A percentile compares a stretch with the other conserved stretches of the same genome.
Conservation (phyloP, 2,888 invertebrate genomes). For the Meganola albula region DNA sequence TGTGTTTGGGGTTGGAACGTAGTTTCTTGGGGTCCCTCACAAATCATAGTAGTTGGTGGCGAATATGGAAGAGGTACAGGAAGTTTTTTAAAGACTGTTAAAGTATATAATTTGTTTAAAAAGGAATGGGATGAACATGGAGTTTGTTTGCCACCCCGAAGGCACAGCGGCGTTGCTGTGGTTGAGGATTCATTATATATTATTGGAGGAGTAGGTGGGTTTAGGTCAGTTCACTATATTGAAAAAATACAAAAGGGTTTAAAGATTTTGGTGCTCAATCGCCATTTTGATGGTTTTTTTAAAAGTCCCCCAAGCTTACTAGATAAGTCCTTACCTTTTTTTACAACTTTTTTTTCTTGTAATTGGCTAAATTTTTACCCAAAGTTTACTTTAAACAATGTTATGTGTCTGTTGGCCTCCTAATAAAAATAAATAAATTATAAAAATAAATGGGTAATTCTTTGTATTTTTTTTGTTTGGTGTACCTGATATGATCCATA, state of each 20-base stretch:
- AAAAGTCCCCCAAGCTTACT: too few relatives aligned
- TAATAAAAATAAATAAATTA: too few relatives aligned
- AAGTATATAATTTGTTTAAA: conserved; percentile 52
- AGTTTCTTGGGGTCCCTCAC: conserved; percentile 51
- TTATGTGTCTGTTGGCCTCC: too few relatives aligned
- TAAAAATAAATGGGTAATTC: too few relatives aligned
- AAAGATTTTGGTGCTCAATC: background rate
- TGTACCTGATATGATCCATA: too few relatives aligned
- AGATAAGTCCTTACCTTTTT: too few relatives aligned
- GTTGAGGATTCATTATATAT: conserved; percentile 49
- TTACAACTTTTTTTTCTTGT: too few relatives aligned
- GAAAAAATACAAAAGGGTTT: background rate
- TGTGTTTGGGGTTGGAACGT: conserved; percentile 66
- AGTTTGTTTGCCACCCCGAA: conserved; percentile 46
- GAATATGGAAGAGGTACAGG: conserved; percentile 60
- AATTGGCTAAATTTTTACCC: too few relatives aligned
- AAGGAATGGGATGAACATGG: conserved; percentile 56
- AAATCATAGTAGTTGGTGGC: conserved; percentile 55
- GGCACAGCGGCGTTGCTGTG: conserved; percentile 54
- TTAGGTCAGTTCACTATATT: conserved; percentile 48
- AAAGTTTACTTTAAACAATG: too few relatives aligned
- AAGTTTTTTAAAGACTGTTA: conserved; percentile 51
- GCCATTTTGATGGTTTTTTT: too few relatives aligned
- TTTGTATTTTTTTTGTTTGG: too few relatives aligned
- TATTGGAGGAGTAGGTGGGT: conserved; percentile 64